A percentile compares a stretch with the other conserved stretches of the same genome.
These are phyloP conservation scores for Psilopogon haemacephalus DNA, from an alignment of 2,113 vertebrate genomes.

Conservation along the genomic window DNA sequence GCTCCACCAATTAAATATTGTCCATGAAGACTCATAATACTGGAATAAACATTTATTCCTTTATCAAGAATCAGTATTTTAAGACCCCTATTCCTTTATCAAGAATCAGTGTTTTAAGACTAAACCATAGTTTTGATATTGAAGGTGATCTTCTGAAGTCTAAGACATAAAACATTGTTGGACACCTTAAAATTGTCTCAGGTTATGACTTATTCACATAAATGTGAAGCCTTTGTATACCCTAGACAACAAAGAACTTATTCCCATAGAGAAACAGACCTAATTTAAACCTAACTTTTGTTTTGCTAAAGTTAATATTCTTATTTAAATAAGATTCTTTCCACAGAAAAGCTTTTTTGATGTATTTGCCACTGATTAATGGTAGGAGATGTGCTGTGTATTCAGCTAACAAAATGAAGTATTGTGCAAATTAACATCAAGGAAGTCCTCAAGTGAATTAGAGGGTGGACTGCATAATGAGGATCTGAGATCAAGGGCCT, in stretches of 20 bases:
- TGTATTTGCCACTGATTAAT: constrained; percentile 14
- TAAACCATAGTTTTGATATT: neutral
- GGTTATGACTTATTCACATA: neutral
- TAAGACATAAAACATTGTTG: neutral
- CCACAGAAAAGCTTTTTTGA: constrained; percentile 26
- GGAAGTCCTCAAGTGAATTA: constrained; percentile 62
- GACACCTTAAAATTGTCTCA: neutral
- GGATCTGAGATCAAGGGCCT: constrained; percentile 67
- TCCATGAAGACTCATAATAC: neutral
- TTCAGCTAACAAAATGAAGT: constrained; percentile 64
- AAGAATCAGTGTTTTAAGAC: neutral
- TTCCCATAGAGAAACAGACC: neutral
- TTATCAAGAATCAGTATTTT: neutral
- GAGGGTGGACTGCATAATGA: constrained; percentile 70
- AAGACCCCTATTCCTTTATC: neutral
- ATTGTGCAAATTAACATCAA: constrained; percentile 67
- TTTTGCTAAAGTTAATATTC: constrained; percentile 5
- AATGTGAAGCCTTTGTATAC: neutral
- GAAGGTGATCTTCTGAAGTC: neutral
- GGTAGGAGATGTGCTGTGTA: neutral
- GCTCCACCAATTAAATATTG: neutral
- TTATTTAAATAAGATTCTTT: constrained; percentile 12
- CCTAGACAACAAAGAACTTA: neutral
- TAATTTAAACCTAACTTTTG: neutral
- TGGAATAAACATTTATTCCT: neutral